A percentile compares a stretch with the other conserved stretches of the same genome.
Evolutionary conservation across 2,888 invertebrate species (phyloP).

Genomic region (Hermodice carunculata): DNA sequence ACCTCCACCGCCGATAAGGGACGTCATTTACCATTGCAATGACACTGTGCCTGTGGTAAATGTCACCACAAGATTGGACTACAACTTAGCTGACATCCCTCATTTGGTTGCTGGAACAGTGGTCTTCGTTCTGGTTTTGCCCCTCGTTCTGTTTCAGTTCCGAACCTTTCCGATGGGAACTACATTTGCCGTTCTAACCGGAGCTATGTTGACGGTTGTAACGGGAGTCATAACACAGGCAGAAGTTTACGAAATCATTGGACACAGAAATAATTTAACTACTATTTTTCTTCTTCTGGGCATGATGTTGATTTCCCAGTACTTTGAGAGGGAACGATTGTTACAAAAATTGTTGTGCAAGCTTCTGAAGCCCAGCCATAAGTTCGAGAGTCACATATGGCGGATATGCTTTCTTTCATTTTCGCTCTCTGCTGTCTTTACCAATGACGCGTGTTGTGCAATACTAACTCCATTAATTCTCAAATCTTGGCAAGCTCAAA

Average conservation of each 20-base stretch:
- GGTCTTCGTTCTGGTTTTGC: conserved; percentile 37
- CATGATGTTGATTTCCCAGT: conserved; percentile 44
- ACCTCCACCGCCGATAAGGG: too few species aligned
- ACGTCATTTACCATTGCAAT: too few species aligned
- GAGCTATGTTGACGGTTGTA: conserved; percentile 42
- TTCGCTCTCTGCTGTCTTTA: conserved; percentile 41
- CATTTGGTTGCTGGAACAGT: conserved; percentile 32
- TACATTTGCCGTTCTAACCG: conserved; percentile 37
- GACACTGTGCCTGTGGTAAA: too few species aligned
- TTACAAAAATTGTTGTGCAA: conserved; percentile 29
- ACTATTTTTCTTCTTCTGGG: conserved; percentile 42
- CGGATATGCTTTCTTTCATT: conserved; percentile 34
- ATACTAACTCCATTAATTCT: conserved; percentile 44
- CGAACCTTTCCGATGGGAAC: conserved; percentile 38
- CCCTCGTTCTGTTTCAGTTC: conserved; percentile 40
- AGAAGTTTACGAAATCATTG: conserved; percentile 38
- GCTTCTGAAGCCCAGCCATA: conserved; percentile 25
- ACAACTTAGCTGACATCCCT: conserved; percentile 27
- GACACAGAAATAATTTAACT: conserved; percentile 31
- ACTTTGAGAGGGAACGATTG: conserved; percentile 40
- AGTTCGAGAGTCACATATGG: conserved; percentile 36
- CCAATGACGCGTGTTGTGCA: conserved; percentile 41
- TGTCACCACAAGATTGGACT: conserved; percentile 9
- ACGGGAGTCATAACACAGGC: conserved; percentile 34
- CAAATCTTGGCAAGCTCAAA: conserved; percentile 40